Base-by-base conservation (phyloP, 2,888 invertebrate genomes). In the Acleris cristana region DNA sequence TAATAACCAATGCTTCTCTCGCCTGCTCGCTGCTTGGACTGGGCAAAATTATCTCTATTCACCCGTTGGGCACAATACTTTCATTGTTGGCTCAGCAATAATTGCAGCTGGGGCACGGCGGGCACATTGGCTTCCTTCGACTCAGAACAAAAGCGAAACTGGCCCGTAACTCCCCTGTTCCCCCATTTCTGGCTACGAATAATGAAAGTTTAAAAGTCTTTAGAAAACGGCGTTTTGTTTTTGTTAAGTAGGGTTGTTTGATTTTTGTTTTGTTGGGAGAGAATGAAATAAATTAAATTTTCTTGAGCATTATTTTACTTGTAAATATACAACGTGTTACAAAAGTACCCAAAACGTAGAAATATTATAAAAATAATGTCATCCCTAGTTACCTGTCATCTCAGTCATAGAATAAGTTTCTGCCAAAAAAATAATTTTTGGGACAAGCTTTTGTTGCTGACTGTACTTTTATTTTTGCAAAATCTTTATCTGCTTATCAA, bases 81-180 rank as follows among this genome's bases (percentile, higher is more conserved):
- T 49, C 55, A 61, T 65, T 65, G 65, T 65, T 60, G 55, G 19
- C 60, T 40, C 65, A 61, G 65, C 51, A 65, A 65, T 65, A 65
- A 65, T 65, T 55, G 60, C 65, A 49, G 60, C 53, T 55, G 60
- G 55, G 55, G 18, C 51, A 49, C 55, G 63, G 51, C 52, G 55
- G 44, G 65, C 65, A 56, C 61, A 65, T 65, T 65, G 65, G 65
- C 65, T 65, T 65, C 65, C 65, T 65, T 65, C 60, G 55, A 61
- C 65, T 61, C 65, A 61, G 60, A 60, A 65, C 60, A 60, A 65
- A 65, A 59, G 40, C 19, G 19, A 55, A 55, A 65, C 65, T 65
- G 65, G 60, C 65, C 55, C 54, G 49, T 51, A 55, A 16, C 44
- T 30, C 30, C 54, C 21, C 44, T 16, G 55, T 40, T 53, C 30